Conservation (phyloP, 2,797 vertebrate genomes). For the Pangasius mekongensis region DNA sequence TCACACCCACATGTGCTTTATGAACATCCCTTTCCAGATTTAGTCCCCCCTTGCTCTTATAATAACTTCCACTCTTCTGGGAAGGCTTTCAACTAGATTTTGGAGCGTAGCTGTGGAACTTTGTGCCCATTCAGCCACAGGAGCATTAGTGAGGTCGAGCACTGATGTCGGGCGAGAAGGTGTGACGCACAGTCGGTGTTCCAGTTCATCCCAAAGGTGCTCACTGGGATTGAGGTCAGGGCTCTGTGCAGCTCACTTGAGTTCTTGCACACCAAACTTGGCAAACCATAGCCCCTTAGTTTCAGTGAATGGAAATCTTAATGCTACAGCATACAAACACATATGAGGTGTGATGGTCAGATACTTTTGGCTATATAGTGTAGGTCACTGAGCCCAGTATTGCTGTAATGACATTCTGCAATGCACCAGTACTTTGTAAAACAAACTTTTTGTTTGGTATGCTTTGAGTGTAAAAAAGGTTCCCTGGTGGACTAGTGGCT, state of each 20-base stretch:
- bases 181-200: background rate
- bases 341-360: conserved; percentile 1
- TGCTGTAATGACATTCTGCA: background rate
- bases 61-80: background rate
- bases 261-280: background rate
- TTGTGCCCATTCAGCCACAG: background rate
- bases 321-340: background rate
- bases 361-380: background rate
- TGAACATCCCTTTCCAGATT: background rate
- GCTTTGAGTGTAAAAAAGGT: background rate
- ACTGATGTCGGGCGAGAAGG: background rate
- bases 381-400: background rate
- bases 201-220: background rate
- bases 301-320: background rate
- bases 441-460: background rate
- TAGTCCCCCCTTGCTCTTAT: background rate
- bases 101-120: background rate
- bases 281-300: background rate
- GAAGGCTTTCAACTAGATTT: background rate
- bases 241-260: background rate
- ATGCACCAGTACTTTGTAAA: background rate
- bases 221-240: background rate
- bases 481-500: too few species aligned
- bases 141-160: background rate
- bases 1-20: background rate